A percentile compares a stretch with the other conserved stretches of the same genome.
Conservation (phyloP, 2,888 invertebrate genomes). For the Chromoteleia sp. region DNA sequence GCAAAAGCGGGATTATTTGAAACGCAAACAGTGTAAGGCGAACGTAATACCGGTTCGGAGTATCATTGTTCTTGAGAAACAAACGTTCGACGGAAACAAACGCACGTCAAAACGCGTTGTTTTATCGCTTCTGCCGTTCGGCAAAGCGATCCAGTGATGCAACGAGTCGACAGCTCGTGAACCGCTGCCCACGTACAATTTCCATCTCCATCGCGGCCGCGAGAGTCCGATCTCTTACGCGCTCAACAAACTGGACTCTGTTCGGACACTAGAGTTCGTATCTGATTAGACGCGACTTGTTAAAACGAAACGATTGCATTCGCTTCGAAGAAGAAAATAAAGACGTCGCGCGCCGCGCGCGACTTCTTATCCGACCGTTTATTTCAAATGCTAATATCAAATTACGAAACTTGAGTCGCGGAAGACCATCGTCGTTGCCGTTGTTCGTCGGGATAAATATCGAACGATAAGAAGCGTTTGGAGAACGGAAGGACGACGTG, state of each 20-base stretch:
- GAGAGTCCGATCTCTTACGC: slow-evolving; percentile 31
- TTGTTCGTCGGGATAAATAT: slow-evolving; percentile 31
- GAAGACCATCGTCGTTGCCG: slow-evolving; percentile 32
- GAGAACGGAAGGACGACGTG: too few species aligned
- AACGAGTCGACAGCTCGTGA: slow-evolving; percentile 67
- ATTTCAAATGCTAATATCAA: slow-evolving; percentile 58
- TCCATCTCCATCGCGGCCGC: slow-evolving; percentile 60
- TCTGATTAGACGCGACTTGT: slow-evolving; percentile 66
- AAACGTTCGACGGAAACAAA: slow-evolving; percentile 17
- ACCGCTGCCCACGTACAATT: slow-evolving; percentile 66
- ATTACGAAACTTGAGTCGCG: slow-evolving; percentile 47
- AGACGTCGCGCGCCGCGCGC: slow-evolving; percentile 40
- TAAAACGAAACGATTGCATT: slow-evolving; percentile 58
- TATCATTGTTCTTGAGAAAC: slow-evolving; percentile 47
- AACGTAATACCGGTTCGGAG: slow-evolving; percentile 13
- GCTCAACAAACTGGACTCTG: slow-evolving; percentile 62
- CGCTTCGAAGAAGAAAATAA: slow-evolving; percentile 53
- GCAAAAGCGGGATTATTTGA: neutral
- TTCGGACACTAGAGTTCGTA: slow-evolving; percentile 55
- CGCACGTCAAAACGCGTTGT: slow-evolving; percentile 46
- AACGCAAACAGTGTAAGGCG: slow-evolving; percentile 35
- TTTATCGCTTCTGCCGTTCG: slow-evolving; percentile 66
- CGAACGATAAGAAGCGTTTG: slow-evolving; percentile 8
- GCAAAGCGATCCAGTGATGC: slow-evolving; percentile 71
- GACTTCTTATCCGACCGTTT: slow-evolving; percentile 28